phyloP scores from a whole-genome alignment of 2,113 vertebrate genomes.

The Diglossa brunneiventris region DNA sequence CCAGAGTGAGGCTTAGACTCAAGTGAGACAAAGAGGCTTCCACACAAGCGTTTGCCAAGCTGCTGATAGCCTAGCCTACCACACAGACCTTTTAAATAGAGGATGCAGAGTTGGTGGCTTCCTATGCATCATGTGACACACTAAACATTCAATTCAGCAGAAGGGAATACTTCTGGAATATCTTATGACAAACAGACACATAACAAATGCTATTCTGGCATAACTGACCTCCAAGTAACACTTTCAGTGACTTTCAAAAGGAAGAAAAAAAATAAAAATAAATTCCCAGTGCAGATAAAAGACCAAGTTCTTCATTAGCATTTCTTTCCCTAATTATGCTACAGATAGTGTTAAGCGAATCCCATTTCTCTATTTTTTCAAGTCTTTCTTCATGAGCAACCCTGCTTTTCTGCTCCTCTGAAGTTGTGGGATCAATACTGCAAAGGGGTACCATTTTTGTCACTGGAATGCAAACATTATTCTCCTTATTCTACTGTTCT shows the following conservation, averaged over 20 bases:
- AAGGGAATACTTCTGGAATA: neutral
- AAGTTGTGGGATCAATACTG: neutral
- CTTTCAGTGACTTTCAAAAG: neutral
- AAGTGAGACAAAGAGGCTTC: neutral
- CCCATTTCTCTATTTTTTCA: neutral
- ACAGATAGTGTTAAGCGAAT: neutral
- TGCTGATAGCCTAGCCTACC: neutral
- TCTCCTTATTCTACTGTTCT: neutral
- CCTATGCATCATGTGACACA: rapidly evolving
- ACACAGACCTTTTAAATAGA: neutral
- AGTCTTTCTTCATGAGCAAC: neutral
- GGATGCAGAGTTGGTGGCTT: neutral
- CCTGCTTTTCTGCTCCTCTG: neutral
- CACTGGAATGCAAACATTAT: neutral
- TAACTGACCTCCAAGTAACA: neutral
- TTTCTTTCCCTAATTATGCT: neutral
- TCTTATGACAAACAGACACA: rapidly evolving
- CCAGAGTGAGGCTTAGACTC: neutral
- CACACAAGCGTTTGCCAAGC: neutral
- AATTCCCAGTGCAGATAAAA: neutral
- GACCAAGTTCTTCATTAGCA: neutral
- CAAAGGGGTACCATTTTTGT: neutral
- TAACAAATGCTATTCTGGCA: neutral
- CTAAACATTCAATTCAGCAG: neutral
- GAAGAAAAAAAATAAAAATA: neutral